Percentiles rank a stretch among this genome's conserved stretches.
Evolutionary conservation across 2,888 invertebrate genomes (phyloP).

Genomic region (Malachius bipustulatus): DNA sequence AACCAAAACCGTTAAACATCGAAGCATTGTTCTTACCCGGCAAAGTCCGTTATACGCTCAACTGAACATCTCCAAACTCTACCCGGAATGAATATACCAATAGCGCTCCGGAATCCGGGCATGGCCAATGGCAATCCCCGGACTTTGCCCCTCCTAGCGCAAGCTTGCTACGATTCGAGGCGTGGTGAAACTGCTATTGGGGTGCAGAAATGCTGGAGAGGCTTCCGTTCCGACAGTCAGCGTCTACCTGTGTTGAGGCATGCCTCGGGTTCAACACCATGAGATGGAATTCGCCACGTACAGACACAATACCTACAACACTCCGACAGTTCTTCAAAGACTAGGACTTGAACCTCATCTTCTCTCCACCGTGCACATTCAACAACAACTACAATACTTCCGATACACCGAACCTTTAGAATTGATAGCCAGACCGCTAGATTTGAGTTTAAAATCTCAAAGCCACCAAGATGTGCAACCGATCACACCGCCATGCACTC

Average conservation of each 20-base stretch:
- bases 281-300: slow-evolving; percentile 29
- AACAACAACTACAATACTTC: slow-evolving; percentile 45
- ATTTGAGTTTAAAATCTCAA: slow-evolving; percentile 60
- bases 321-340: slow-evolving; percentile 29
- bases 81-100: slow-evolving; percentile 26
- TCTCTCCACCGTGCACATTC: slow-evolving; percentile 27
- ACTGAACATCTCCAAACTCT: slow-evolving; percentile 26
- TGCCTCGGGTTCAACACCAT: slow-evolving; percentile 35
- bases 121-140: slow-evolving; percentile 23
- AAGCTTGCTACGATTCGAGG: slow-evolving; percentile 24
- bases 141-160: slow-evolving; percentile 30
- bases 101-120: slow-evolving; percentile 20
- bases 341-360: slow-evolving; percentile 31
- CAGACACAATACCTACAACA: slow-evolving; percentile 23
- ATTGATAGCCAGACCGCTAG: slow-evolving; percentile 48
- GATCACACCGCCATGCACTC: slow-evolving; percentile 66
- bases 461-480: too few relatives aligned
- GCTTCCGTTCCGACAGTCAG: slow-evolving; percentile 16
- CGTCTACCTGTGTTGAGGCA: slow-evolving; percentile 27
- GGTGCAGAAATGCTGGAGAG: slow-evolving; percentile 14
- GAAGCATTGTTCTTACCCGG: slow-evolving; percentile 14
- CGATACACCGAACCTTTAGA: slow-evolving; percentile 48
- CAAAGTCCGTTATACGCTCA: slow-evolving; percentile 28
- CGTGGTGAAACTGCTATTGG: slow-evolving; percentile 31
- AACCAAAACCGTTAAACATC: slow-evolving; percentile 23